phyloP scores from a whole-genome alignment of 2,797 vertebrate species.

The Lophius americanus region DNA sequence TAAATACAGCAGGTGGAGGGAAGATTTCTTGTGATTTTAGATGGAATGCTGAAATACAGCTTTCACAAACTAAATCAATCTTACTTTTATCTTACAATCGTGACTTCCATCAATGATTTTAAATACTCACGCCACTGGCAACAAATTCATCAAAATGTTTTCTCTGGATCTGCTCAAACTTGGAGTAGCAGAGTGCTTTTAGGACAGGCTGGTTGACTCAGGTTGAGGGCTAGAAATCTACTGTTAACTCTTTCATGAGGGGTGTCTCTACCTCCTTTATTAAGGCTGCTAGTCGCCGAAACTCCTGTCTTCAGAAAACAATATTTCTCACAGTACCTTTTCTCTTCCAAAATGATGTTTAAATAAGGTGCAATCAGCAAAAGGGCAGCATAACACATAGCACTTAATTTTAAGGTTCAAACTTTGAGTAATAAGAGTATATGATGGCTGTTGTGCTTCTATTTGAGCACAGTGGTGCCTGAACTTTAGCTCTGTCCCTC shows the following conservation, averaged over 20 bases:
- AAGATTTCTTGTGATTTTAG: constrained; percentile 29
- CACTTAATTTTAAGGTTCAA: not conserved
- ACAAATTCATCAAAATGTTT: constrained; percentile 35
- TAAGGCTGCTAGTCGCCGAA: too few species aligned
- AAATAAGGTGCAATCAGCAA: too few species aligned
- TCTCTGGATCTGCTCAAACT: constrained; percentile 27
- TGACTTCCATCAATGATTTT: constrained; percentile 18
- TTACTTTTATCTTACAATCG: constrained; percentile 14
- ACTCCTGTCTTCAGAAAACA: too few species aligned
- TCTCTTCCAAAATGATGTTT: too few species aligned
- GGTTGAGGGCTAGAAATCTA: constrained; percentile 28
- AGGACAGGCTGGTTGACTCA: constrained; percentile 33
- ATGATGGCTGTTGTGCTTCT: too few species aligned
- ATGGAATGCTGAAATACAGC: constrained; percentile 33
- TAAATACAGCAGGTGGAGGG: constrained; percentile 40
- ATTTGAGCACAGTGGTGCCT: too few species aligned
- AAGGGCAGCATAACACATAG: too few species aligned
- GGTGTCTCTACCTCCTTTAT: not conserved
- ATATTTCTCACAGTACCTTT: too few species aligned
- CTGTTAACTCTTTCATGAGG: constrained; percentile 7
- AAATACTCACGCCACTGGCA: constrained; percentile 6
- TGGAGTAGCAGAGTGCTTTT: constrained; percentile 27
- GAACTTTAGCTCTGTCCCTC: too few species aligned
- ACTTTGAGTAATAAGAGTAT: too few species aligned
- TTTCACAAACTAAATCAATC: constrained; percentile 2